Evolutionary conservation across 2,888 invertebrate species (phyloP).

Genomic region (Amorpha juglandis): DNA sequence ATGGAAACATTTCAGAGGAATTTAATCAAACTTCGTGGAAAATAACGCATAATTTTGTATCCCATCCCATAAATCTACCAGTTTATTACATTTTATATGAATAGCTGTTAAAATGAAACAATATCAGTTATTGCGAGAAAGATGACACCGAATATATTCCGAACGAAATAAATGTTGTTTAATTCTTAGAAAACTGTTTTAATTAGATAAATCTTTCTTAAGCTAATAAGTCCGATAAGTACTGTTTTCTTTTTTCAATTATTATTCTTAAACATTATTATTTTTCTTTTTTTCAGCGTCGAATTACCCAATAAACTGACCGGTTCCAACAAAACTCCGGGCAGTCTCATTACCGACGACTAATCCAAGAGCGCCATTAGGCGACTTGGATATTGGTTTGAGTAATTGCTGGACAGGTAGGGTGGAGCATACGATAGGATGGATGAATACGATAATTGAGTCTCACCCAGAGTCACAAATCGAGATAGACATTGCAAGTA

Average conservation of each 20-base stretch:
- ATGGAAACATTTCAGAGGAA: neutral
- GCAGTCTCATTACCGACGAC: too few relatives aligned
- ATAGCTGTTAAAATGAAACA: slow-evolving; percentile 14
- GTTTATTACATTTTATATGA: slow-evolving; percentile 22
- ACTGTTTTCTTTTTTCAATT: neutral
- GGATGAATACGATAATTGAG: too few relatives aligned
- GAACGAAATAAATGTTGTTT: neutral
- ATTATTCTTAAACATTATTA: too few relatives aligned
- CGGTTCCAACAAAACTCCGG: too few relatives aligned
- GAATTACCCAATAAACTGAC: too few relatives aligned
- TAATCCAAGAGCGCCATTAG: too few relatives aligned
- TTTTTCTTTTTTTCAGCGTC: too few relatives aligned
- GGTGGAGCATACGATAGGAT: too few relatives aligned
- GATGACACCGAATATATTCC: neutral
- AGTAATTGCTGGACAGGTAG: too few relatives aligned
- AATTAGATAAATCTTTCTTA: neutral
- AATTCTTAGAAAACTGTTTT: neutral
- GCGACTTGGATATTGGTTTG: too few relatives aligned
- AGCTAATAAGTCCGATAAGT: neutral
- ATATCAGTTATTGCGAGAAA: slow-evolving; percentile 1
- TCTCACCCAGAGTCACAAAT: too few relatives aligned
- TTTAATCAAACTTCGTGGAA: slow-evolving; percentile 3
- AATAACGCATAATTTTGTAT: slow-evolving; percentile 1
- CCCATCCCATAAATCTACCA: slow-evolving; percentile 19
- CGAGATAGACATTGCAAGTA: too few relatives aligned